Evolutionary conservation across 2,113 vertebrate genomes (phyloP).

Genomic region (Halichoeres trimaculatus): DNA sequence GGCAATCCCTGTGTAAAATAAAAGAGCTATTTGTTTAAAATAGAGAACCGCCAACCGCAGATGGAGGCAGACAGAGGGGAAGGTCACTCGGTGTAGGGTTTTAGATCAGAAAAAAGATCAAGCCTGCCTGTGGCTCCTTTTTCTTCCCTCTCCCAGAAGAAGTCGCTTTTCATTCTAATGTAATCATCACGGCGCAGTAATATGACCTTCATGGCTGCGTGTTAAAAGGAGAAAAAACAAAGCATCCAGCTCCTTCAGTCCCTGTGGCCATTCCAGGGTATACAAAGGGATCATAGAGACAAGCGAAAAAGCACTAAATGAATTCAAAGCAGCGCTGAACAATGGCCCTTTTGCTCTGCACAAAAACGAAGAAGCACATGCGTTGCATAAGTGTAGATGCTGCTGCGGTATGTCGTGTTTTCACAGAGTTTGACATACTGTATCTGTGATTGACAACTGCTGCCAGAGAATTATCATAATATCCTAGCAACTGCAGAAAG

Average conservation of each 20-base stretch:
- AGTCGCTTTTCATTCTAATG: constrained; percentile 82
- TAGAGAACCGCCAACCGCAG: constrained; percentile 56
- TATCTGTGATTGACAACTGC: constrained; percentile 59
- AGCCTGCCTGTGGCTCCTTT: constrained; percentile 74
- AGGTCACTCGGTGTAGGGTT: constrained; percentile 74
- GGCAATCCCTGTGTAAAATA: constrained; percentile 79
- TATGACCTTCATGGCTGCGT: constrained; percentile 82
- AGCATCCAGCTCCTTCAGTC: constrained; percentile 71
- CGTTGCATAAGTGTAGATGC: constrained; percentile 33
- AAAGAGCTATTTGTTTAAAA: constrained; percentile 81
- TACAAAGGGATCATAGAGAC: constrained; percentile 74
- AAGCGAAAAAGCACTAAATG: constrained; percentile 65
- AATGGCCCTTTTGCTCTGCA: constrained; percentile 50
- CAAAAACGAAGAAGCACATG: constrained; percentile 48
- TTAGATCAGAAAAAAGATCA: constrained; percentile 76
- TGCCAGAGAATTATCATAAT: constrained; percentile 61
- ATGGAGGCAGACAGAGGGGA: constrained; percentile 68
- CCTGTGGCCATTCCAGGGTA: constrained; percentile 71
- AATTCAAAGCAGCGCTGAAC: constrained; percentile 63
- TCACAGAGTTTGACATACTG: constrained; percentile 43
- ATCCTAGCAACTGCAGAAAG: constrained; percentile 55
- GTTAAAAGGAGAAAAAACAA: constrained; percentile 78
- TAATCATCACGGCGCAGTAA: constrained; percentile 78
- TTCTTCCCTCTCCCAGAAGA: constrained; percentile 67
- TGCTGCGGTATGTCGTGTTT: constrained; percentile 32